Percentiles rank a stretch among this genome's conserved stretches.
phyloP scores from a whole-genome alignment of 2,113 vertebrate genomes.

The Pavo muticus region DNA sequence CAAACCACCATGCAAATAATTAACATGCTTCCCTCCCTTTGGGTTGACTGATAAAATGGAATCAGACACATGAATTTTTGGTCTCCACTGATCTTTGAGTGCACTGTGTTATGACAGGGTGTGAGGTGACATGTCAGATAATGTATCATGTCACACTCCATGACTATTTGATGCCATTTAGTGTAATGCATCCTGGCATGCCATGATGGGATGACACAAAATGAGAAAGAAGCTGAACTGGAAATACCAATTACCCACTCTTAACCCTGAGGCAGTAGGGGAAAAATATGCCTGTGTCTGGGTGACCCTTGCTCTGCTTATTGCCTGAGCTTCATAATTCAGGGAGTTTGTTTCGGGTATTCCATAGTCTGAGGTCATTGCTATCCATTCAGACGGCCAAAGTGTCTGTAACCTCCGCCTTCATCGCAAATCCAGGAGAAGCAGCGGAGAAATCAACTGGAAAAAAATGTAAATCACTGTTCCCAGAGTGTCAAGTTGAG shows the following conservation, averaged over 20 bases:
- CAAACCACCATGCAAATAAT: constrained; percentile 24
- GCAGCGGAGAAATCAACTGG: constrained; percentile 27
- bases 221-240: constrained; percentile 63
- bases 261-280: constrained; percentile 56
- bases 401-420: constrained; percentile 5
- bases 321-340: constrained; percentile 22
- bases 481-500: constrained; percentile 46
- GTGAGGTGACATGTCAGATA: constrained; percentile 66
- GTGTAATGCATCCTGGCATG: constrained; percentile 62
- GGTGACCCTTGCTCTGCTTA: constrained; percentile 51
- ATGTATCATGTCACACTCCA: constrained; percentile 49
- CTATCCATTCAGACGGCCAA: constrained; percentile 23
- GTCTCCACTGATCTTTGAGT: constrained; percentile 48
- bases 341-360: constrained; percentile 1
- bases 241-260: constrained; percentile 67
- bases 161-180: constrained; percentile 62
- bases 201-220: constrained; percentile 58
- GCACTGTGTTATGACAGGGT: constrained; percentile 62
- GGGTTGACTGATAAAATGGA: constrained; percentile 59
- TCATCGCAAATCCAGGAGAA: not conserved
- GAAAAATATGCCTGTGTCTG: not conserved
- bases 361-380: constrained; percentile 1
- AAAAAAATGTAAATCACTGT: not conserved
- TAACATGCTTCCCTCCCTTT: not conserved
- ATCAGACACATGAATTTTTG: constrained; percentile 62